Percentiles rank a stretch among this genome's conserved stretches.
phyloP scores from a whole-genome alignment of 2,113 vertebrate genomes.

The Hemiscyllium ocellatum region DNA sequence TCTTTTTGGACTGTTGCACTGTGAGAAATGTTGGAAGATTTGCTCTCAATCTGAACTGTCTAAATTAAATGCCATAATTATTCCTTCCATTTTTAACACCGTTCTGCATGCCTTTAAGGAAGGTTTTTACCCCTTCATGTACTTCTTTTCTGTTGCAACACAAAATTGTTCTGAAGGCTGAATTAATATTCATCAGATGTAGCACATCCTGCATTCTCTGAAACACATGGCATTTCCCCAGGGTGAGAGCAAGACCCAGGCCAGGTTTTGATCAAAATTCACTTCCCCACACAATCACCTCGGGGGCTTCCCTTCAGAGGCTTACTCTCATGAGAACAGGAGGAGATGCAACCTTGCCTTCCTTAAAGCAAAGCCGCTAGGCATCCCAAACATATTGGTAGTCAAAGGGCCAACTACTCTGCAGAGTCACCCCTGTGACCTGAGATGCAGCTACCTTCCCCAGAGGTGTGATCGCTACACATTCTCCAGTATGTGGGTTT shows the following conservation, averaged over 20 bases:
- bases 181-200: neutral
- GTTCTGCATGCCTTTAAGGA: neutral
- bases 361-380: no score
- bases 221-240: neutral
- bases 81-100: neutral
- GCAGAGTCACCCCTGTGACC: neutral
- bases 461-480: neutral
- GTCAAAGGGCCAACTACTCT: neutral
- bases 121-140: neutral
- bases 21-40: neutral
- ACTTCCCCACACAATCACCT: neutral
- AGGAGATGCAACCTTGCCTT: neutral
- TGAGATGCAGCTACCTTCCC: neutral
- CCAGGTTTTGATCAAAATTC: slow-evolving; percentile 24
- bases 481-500: neutral
- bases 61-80: neutral
- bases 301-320: neutral
- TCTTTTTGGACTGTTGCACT: neutral
- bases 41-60: neutral
- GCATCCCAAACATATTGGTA: neutral
- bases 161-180: neutral
- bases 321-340: neutral
- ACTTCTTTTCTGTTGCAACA: neutral
- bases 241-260: neutral
- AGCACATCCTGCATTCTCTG: neutral